A percentile compares a stretch with the other conserved stretches of the same genome.
These are phyloP conservation scores for Temnothorax nylanderi DNA, from an alignment of 1,140 invertebrate species.

Conservation along the genomic window DNA sequence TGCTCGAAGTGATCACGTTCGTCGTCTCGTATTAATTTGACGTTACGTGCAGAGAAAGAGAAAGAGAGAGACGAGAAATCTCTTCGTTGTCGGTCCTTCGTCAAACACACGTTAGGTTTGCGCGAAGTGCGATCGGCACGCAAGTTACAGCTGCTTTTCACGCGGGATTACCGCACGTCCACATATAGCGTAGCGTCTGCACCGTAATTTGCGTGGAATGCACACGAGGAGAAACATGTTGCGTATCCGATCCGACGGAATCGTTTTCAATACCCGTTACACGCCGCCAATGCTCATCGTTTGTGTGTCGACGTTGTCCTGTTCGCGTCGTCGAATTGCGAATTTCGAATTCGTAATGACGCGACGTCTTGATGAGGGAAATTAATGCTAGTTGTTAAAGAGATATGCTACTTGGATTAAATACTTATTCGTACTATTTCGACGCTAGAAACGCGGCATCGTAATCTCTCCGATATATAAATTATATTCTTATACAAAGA, in stretches of 20 bases:
- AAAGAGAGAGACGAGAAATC: not conserved
- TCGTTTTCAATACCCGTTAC: slow-evolving; percentile 5
- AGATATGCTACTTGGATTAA: not conserved
- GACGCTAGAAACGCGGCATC: not conserved
- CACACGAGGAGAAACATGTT: not conserved
- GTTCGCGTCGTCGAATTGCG: not conserved
- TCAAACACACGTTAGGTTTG: not conserved
- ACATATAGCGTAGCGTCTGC: not conserved
- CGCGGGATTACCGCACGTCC: slow-evolving; percentile 20
- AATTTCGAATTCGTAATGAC: not conserved
- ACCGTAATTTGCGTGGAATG: slow-evolving; percentile 34
- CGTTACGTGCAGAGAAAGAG: not conserved
- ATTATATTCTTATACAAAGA: not conserved
- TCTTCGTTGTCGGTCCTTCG: slow-evolving; percentile 11
- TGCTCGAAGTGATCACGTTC: not conserved
- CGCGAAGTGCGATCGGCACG: not conserved
- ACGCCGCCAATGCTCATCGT: not conserved
- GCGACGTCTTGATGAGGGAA: not conserved
- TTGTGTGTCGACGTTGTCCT: not conserved
- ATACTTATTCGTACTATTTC: not conserved
- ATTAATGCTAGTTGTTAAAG: not conserved
- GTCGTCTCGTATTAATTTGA: slow-evolving; percentile 25
- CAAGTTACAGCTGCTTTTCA: slow-evolving; percentile 1
- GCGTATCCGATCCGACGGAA: slow-evolving; percentile 4
- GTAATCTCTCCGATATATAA: not conserved